These are phyloP conservation scores for Epicampocera succincta DNA, from an alignment of 2,888 invertebrate species.

Conservation along the genomic window DNA sequence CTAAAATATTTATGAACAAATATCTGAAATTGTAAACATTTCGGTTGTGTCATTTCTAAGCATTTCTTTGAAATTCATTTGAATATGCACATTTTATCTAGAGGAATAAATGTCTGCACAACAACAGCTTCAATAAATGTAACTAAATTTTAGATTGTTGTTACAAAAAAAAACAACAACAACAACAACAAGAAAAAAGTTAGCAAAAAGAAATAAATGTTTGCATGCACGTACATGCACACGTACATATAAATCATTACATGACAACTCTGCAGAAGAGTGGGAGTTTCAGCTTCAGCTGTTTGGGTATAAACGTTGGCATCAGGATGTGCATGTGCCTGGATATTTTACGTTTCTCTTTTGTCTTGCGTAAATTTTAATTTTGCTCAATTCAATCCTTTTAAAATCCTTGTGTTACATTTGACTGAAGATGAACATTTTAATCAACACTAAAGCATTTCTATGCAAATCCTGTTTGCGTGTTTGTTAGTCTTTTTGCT, in stretches of 20 bases:
- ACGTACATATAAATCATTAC: slow-evolving; percentile 25
- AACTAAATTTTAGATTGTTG: slow-evolving; percentile 17
- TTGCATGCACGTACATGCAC: background rate
- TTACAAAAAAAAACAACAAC: background rate
- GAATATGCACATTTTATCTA: slow-evolving; percentile 20
- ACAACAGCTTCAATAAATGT: slow-evolving; percentile 20
- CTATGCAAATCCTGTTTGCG: background rate
- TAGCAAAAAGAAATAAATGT: background rate
- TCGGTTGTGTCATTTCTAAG: background rate
- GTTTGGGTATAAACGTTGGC: background rate
- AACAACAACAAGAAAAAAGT: too few relatives aligned
- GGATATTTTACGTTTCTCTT: background rate
- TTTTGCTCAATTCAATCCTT: slow-evolving; percentile 57
- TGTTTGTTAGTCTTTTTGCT: slow-evolving; percentile 8
- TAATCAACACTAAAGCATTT: slow-evolving; percentile 63
- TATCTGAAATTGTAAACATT: slow-evolving; percentile 32
- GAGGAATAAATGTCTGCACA: background rate
- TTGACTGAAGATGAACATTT: slow-evolving; percentile 62
- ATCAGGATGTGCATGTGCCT: too few relatives aligned
- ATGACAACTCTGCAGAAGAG: slow-evolving; percentile 23
- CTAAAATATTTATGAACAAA: too few relatives aligned
- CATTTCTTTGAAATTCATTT: slow-evolving; percentile 24
- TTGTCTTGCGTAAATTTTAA: slow-evolving; percentile 5
- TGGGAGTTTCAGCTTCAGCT: background rate
- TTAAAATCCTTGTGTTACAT: slow-evolving; percentile 59